Evolutionary conservation across 2,797 vertebrate species (phyloP), one percentile per base, ranked within the genome.

Genomic region (Cuculus canorus): DNA sequence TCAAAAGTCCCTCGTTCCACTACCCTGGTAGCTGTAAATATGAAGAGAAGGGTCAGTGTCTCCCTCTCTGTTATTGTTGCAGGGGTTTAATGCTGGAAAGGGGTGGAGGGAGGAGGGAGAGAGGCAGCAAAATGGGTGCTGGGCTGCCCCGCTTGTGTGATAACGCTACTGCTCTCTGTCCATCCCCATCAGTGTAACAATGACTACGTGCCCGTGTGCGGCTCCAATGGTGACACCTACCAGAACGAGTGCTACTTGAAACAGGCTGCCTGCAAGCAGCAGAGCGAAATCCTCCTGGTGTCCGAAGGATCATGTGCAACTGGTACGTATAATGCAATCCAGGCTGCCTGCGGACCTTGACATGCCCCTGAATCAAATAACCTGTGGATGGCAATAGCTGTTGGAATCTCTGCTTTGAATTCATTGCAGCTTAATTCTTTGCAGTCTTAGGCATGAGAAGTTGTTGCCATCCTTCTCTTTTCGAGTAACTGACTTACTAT

Each of bases 201-300:
- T 86, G 99, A 99, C 97, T 99, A 99, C n/a, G 98, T 98, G 96
- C 99, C 99, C 25, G 99, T 99, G 89, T 99, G 99, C 32, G 99
- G 99, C 97, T 99, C 99, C 98, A 99, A 99, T 69, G 99, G 99
- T 11, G 99, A 99, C 97, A 99, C 99, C 98, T 99, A 99, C 97
- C 99, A 99, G 98, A 99, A 99, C 0, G 99, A 99, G 75, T 99
- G 99, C 96, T 99, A 99, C 97, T 98, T 99, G 97, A 98, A 99
- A 63, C 98, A 99, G 88, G 99, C 99, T 30, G 99, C 99, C 80
- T 99, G 99, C 98, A 99, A 99, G 95, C 99, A 99, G 97, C 99
- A 99, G 98, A 99, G 98, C 2, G 99, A 99, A 96, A 99, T 99
- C n/a, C 98, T 99, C 64, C 98, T 99, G 77, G 97, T 98, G 92